phyloP scores from a whole-genome alignment of 2,888 invertebrate species.

The Sinotaia quadrata region DNA sequence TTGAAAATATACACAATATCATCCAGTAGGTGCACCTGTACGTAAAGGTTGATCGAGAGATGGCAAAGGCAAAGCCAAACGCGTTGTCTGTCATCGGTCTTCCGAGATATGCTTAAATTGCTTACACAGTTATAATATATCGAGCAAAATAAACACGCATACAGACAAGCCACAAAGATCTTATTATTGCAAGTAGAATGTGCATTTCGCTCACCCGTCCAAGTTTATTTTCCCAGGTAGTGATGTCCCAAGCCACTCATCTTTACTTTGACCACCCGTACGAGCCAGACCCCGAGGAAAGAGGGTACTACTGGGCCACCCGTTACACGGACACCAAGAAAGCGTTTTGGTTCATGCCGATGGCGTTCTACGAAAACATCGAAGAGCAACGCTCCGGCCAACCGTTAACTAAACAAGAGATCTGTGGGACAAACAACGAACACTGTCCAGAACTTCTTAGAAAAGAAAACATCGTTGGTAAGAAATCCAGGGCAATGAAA shows the following conservation, averaged over 20 bases:
- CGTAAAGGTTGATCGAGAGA: too few species aligned
- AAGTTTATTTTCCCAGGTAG: constrained; percentile 39
- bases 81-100: too few species aligned
- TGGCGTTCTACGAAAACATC: constrained; percentile 48
- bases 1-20: too few species aligned
- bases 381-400: constrained; percentile 29
- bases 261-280: constrained; percentile 61
- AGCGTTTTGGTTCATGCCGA: constrained; percentile 47
- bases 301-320: constrained; percentile 60
- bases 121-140: too few species aligned
- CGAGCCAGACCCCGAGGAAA: constrained; percentile 59
- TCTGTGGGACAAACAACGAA: constrained; percentile 45
- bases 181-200: neutral
- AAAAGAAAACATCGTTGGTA: constrained; percentile 63
- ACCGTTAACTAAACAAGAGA: constrained; percentile 31
- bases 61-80: too few species aligned
- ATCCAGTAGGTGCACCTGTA: too few species aligned
- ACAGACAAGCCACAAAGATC: constrained; percentile 9
- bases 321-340: constrained; percentile 48
- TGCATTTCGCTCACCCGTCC: too few species aligned
- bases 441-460: constrained; percentile 48
- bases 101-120: too few species aligned
- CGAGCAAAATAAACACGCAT: constrained; percentile 16
- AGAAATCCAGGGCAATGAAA: too few species aligned
- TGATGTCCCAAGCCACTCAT: constrained; percentile 51